Evolutionary conservation across 2,797 vertebrate species (phyloP), one percentile per base, ranked within the genome.

Genomic region (Acanthurus lineatus): DNA sequence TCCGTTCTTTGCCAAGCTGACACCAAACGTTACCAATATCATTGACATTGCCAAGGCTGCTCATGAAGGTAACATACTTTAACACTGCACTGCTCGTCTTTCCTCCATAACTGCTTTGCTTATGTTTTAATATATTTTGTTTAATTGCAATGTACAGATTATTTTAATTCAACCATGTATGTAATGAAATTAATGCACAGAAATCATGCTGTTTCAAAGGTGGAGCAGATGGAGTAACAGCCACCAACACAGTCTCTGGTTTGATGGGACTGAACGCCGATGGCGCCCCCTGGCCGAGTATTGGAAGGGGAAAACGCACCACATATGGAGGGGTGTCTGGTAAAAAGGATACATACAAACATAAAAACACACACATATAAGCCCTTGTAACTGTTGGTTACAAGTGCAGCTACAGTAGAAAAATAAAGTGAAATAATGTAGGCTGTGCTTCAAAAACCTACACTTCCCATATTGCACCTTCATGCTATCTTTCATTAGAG

Each of bases 1-100:
- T 89, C 97, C 97, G 0, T 99, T 99, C 94, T 99, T 98, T 92
- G 98, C 98, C 95, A 99, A 99, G 85, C 92, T 99, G 94, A 98
- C 97, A 89, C 97, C 98, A 77, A 94, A 94, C 2, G 92, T 94
- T 0, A 94, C 97, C 71, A 94, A 97, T 88, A 95, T 98, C 69
- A 96, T 97, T 74, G 96, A 95, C 92, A 98, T 98, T n/a, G 97
- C 97, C 62, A 92, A 82, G 90, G 97, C 97, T 76, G 96, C 97
- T 0, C 91, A 95, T 51, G 97, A 98, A 96, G 97, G 97, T 98
- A 91, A 20, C 17, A 14, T 25, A 40, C 38, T 12, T 56, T 9
- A 40, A 1, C 9, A 11, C 38, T 25, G 8, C 15, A 19, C 25
- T 0, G 0, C 14, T 47, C 1, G 0, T 48, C 17, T 9, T 11